Base-by-base conservation (phyloP, 2,113 vertebrate genomes). In the Glaucidium brasilianum region DNA sequence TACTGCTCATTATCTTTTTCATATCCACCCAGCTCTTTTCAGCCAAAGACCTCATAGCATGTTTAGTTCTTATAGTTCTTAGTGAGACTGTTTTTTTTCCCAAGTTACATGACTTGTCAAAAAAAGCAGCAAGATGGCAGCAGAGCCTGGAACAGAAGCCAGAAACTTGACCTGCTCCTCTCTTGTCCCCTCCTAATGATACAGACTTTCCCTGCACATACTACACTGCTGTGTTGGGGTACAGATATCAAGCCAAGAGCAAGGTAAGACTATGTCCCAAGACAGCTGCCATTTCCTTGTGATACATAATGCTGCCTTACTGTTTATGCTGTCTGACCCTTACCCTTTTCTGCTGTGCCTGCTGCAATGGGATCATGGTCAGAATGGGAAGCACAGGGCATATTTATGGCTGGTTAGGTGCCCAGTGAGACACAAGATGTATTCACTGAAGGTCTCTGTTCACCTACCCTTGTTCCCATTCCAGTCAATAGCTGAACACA, bases 71-170 rank as follows among this genome's bases (percentile, higher is more conserved):
- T 41, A 47, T 20, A 3, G 30, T 26, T 84, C 56, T 69, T 29
- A 53, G 37, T n/a, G 16, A 62, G 15, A 11, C 3, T 3, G 37
- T 9, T 45, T 79, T 25, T 27, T 52, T 4, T 5, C 8, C 4
- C 21, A 75, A 71, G 5, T 78, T 64, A 56, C 87, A 77, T 34
- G 14, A 81, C 25, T 80, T 67, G 32, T 84, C 50, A 35, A 55
- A 60, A 91, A 89, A 87, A 83, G 11, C 72, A 92, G 68, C 52
- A 96, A 95, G 80, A 96, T 81, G 81, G 80, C 69, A 92, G 84
- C 56, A 96, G 39, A 95, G 73, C 39, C 62, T 93, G 87, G 39
- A 91, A 92, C 29, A 94, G 76, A 81, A 71, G 23, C 16, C 43
- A 63, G 34, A 89, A 86, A 67, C 43, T 12, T 77, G 60, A 66